Conservation (phyloP, 2,113 vertebrate genomes). For the Rattus norvegicus region GRCr8 NC_086026.1:87183001-87183500, state of each 20-base stretch:
- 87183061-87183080: neutral
- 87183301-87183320: conserved; percentile 96
- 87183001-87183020: rapidly evolving
- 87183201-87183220: conserved; percentile 78
- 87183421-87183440: conserved; percentile 30
- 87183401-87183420: conserved; percentile 36
- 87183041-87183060: neutral
- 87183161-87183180: rapidly evolving
- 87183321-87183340: conserved; percentile 96
- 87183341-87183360: conserved; percentile 47
- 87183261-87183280: conserved; percentile 95
- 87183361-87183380: conserved; percentile 47
- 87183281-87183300: conserved; percentile 94
- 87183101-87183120: too few relatives aligned
- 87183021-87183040: neutral
- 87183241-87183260: conserved; percentile 96
- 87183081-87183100: neutral
- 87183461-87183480: neutral
- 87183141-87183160: neutral
- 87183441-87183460: neutral
- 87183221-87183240: conserved; percentile 98
- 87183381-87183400: neutral
- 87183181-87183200: rapidly evolving
- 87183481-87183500: neutral
- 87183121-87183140: rapidly evolving